A percentile compares a stretch with the other conserved stretches of the same genome.
These are phyloP conservation scores for Cyaniris semiargus DNA, from an alignment of 2,888 invertebrate species.

Conservation along the genomic window DNA sequence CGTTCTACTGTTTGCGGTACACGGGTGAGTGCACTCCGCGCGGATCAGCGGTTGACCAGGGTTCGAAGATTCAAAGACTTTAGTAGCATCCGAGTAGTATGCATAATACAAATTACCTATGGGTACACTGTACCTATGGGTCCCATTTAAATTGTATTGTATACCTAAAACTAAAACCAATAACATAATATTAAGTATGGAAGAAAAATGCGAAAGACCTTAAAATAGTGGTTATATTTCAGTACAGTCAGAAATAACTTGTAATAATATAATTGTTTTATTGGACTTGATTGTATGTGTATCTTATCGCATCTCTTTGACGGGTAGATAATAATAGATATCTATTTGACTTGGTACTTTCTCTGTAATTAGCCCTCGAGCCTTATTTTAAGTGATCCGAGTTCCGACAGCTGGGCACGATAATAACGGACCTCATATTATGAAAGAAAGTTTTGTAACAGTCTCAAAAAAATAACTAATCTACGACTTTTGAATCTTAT, in stretches of 20 bases:
- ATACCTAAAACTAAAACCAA: too few species aligned
- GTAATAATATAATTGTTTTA: too few species aligned
- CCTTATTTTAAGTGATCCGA: not conserved
- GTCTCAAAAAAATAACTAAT: too few species aligned
- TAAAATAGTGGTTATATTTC: too few species aligned
- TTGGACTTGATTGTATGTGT: not conserved
- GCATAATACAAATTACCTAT: too few species aligned
- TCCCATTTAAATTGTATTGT: too few species aligned
- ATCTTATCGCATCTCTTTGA: not conserved
- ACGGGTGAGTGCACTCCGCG: conserved; percentile 72
- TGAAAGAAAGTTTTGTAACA: not conserved
- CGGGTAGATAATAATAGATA: not conserved
- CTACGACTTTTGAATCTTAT: too few species aligned
- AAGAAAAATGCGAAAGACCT: too few species aligned
- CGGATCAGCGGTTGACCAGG: not conserved
- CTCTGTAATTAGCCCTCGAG: not conserved
- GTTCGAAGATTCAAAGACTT: not conserved
- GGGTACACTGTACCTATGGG: too few species aligned
- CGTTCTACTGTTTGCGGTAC: conserved; percentile 88
- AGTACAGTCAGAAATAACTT: too few species aligned
- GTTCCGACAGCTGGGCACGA: not conserved
- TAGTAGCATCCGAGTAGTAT: not conserved
- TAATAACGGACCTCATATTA: not conserved
- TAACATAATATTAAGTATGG: too few species aligned
- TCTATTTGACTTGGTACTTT: not conserved